phyloP scores from a whole-genome alignment of 2,113 vertebrate genomes.

The Malurus melanocephalus region DNA sequence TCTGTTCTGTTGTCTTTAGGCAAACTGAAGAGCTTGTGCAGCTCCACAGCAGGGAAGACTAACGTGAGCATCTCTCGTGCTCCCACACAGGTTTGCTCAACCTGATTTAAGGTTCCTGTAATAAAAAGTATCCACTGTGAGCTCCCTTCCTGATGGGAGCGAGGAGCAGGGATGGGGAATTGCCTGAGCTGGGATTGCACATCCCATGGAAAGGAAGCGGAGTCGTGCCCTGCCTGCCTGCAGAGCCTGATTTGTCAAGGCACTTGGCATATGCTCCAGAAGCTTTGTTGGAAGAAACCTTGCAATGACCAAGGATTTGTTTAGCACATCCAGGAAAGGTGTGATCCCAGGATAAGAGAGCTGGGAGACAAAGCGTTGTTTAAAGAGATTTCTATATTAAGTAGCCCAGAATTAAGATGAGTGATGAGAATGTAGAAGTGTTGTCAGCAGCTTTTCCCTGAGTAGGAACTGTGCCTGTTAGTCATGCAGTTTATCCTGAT shows the following conservation, averaged over 20 bases:
- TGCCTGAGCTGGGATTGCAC: neutral
- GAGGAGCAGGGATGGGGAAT: neutral
- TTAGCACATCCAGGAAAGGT: neutral
- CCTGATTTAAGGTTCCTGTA: neutral
- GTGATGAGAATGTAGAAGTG: neutral
- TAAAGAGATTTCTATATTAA: conserved; percentile 1
- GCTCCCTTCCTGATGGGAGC: neutral
- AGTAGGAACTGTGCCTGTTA: neutral
- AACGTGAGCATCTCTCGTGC: neutral
- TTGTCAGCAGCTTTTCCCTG: neutral
- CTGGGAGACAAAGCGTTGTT: neutral
- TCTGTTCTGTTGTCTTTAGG: neutral
- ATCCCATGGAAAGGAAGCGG: neutral
- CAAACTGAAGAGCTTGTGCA: neutral
- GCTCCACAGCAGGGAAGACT: neutral
- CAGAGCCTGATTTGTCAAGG: neutral
- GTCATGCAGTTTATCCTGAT: conserved; percentile 32
- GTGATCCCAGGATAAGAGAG: neutral
- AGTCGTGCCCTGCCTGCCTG: neutral
- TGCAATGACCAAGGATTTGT: neutral
- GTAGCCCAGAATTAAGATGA: neutral
- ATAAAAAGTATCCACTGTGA: neutral
- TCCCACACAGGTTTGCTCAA: neutral
- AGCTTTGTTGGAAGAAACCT: neutral
- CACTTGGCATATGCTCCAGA: neutral